A percentile compares a stretch with the other conserved stretches of the same genome.
Evolutionary conservation across 2,888 invertebrate species (phyloP).

Genomic region (Sinohyriopsis cumingii): DNA sequence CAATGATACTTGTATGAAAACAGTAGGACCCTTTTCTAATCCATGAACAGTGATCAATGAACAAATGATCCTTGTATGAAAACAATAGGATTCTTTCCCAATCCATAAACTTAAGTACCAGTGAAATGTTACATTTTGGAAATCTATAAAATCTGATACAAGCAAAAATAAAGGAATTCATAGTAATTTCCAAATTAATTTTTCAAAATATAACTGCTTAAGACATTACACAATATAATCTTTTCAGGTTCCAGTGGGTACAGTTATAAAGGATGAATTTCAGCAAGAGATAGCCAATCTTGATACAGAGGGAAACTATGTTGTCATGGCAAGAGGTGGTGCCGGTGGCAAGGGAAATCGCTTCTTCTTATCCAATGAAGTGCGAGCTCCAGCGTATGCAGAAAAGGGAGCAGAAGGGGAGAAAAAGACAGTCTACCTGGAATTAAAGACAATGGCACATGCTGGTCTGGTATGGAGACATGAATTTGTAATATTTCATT

Average conservation of each 20-base stretch:
- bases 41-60: no score
- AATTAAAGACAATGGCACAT: slow-evolving; percentile 94
- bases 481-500: not conserved
- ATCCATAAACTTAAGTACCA: no score
- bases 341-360: slow-evolving; percentile 96
- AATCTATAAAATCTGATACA: no score
- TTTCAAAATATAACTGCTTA: no score
- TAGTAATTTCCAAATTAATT: no score
- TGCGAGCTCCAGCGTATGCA: slow-evolving; percentile 85
- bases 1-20: no score
- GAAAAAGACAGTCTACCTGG: slow-evolving; percentile 76
- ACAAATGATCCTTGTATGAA: no score
- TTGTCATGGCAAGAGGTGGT: slow-evolving; percentile 94
- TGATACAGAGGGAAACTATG: slow-evolving; percentile 81
- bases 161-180: no score
- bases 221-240: not conserved
- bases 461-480: slow-evolving; percentile 77
- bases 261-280: slow-evolving; percentile 77
- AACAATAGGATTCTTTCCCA: no score
- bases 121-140: no score
- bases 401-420: slow-evolving; percentile 93
- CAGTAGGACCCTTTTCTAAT: no score
- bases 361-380: slow-evolving; percentile 87
- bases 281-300: slow-evolving; percentile 82
- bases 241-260: slow-evolving; percentile 85